phyloP scores from a whole-genome alignment of 2,888 invertebrate genomes.

The Andrena trimmerana region DNA sequence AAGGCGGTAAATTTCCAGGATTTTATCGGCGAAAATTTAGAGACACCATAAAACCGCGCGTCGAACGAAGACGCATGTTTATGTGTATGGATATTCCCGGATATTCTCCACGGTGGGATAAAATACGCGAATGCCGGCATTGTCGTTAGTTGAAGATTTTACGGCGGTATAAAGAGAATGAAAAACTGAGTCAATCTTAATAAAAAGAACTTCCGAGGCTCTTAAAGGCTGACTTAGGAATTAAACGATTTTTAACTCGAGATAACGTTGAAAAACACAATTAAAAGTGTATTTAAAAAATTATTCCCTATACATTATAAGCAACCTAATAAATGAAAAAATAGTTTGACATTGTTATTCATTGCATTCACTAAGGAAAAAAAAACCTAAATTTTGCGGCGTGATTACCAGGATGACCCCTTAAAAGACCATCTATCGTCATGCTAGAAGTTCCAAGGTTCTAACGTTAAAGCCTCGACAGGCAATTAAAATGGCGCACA shows the following conservation, averaged over 20 bases:
- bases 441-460: neutral
- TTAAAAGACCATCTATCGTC: neutral
- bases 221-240: neutral
- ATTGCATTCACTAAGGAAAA: no score
- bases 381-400: no score
- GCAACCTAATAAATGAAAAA: no score
- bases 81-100: slow-evolving; percentile 55
- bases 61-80: slow-evolving; percentile 65
- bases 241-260: neutral
- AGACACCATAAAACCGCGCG: slow-evolving; percentile 72
- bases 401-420: no score
- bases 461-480: neutral
- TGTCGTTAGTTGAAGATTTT: slow-evolving; percentile 35
- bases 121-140: slow-evolving; percentile 38
- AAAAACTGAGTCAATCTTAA: neutral
- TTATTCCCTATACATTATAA: no score
- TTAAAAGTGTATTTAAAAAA: no score
- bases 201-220: neutral
- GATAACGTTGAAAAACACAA: no score
- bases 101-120: slow-evolving; percentile 13
- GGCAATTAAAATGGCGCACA: slow-evolving; percentile 9
- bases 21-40: slow-evolving; percentile 79
- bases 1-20: slow-evolving; percentile 73
- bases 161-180: neutral
- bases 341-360: no score